Percentiles rank a stretch among this genome's conserved stretches.
Evolutionary conservation across 2,888 invertebrate genomes (phyloP).

Genomic region (Drosophila multiciliata): DNA sequence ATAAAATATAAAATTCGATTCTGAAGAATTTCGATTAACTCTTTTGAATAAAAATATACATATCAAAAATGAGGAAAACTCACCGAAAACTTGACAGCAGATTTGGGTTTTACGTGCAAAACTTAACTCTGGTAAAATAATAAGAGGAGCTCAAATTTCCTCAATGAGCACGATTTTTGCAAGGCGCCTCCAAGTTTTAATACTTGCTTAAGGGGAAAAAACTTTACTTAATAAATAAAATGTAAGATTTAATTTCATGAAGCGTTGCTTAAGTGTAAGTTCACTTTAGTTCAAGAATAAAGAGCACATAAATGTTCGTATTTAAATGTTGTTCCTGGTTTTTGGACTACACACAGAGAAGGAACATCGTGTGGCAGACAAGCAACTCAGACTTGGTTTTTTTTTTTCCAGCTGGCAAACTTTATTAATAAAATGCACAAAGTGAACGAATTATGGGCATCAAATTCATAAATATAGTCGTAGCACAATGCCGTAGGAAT

Average conservation of each 20-base stretch:
- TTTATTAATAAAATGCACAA: slow-evolving; percentile 77
- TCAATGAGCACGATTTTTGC: slow-evolving; percentile 20
- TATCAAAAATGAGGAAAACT: not conserved
- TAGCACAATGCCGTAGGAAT: slow-evolving; percentile 51
- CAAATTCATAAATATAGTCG: slow-evolving; percentile 59
- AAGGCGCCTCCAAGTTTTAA: slow-evolving; percentile 19
- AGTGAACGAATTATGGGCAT: slow-evolving; percentile 71
- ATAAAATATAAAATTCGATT: not conserved
- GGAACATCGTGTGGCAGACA: slow-evolving; percentile 37
- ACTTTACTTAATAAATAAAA: slow-evolving; percentile 22
- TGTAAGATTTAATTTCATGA: slow-evolving; percentile 40
- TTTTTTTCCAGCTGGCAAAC: slow-evolving; percentile 45
- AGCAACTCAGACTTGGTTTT: slow-evolving; percentile 23
- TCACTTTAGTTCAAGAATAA: slow-evolving; percentile 43
- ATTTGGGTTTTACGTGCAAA: slow-evolving; percentile 14
- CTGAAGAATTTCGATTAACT: not conserved
- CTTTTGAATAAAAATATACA: too few species aligned
- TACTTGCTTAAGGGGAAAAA: slow-evolving; percentile 27
- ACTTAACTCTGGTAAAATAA: slow-evolving; percentile 15
- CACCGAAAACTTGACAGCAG: not conserved
- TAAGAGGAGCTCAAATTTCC: slow-evolving; percentile 21
- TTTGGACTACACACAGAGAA: not conserved
- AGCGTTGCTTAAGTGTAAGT: slow-evolving; percentile 47
- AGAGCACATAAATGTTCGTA: slow-evolving; percentile 26
- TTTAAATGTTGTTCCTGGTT: slow-evolving; percentile 2